Evolutionary conservation across 2,113 vertebrate genomes (phyloP).

Genomic region (Lampris megalopsis): DNA sequence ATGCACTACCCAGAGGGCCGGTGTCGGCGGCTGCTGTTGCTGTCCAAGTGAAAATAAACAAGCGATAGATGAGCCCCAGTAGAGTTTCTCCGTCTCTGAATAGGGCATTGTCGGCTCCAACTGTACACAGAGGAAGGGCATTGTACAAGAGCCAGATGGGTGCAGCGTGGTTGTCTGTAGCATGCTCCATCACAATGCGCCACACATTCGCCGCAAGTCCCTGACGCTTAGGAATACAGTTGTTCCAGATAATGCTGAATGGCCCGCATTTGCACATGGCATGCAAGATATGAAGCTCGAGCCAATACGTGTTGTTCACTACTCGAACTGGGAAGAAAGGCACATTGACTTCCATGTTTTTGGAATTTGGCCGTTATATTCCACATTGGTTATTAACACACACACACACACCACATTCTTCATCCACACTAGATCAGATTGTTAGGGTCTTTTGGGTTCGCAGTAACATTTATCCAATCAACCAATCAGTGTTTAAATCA

Average conservation of each 20-base stretch:
- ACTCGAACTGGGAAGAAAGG: no score
- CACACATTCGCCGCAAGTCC: slow-evolving; percentile 3
- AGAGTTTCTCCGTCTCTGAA: slow-evolving; percentile 36
- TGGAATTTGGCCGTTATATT: no score
- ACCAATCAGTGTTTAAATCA: no score
- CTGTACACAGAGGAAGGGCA: slow-evolving; percentile 36
- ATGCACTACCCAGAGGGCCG: slow-evolving; percentile 4
- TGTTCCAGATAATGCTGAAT: slow-evolving; percentile 14
- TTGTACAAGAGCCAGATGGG: slow-evolving; percentile 38
- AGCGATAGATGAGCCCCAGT: slow-evolving; percentile 31
- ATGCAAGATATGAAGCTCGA: not conserved
- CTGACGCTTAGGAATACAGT: not conserved
- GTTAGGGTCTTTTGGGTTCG: no score
- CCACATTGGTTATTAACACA: no score
- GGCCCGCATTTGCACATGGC: not conserved
- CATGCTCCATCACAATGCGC: slow-evolving; percentile 18
- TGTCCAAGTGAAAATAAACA: slow-evolving; percentile 43
- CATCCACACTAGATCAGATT: no score
- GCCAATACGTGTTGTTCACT: not conserved
- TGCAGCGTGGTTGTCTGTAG: slow-evolving; percentile 25
- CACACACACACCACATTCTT: no score
- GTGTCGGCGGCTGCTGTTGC: slow-evolving; percentile 21
- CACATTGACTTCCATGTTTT: no score
- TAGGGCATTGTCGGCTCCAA: slow-evolving; percentile 43
- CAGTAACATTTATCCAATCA: no score